phyloP scores from a whole-genome alignment of 2,888 invertebrate genomes.

The Drosophila aldrichi region DNA sequence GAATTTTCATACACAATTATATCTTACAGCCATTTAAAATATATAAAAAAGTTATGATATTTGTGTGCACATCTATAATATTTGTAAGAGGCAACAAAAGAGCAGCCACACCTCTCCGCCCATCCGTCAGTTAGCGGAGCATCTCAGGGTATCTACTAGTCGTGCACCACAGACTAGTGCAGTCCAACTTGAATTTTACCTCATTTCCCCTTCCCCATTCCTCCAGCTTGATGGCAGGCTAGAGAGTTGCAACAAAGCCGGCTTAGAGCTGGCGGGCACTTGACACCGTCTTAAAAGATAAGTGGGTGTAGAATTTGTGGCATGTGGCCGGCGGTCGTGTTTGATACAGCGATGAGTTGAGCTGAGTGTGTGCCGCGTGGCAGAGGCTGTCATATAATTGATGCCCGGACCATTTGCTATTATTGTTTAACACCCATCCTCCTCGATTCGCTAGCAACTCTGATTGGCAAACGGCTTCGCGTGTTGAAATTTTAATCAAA shows the following conservation, averaged over 20 bases:
- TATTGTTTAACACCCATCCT: slow-evolving; percentile 72
- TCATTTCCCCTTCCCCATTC: background rate
- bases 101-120: background rate
- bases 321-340: slow-evolving; percentile 56
- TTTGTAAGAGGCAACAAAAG: no score
- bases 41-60: no score
- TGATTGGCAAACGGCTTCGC: slow-evolving; percentile 54
- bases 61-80: no score
- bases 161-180: background rate
- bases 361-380: slow-evolving; percentile 34
- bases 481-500: slow-evolving; percentile 77
- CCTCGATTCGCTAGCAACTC: slow-evolving; percentile 24
- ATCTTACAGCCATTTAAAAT: no score
- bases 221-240: background rate
- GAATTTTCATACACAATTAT: background rate
- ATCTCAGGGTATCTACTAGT: slow-evolving; percentile 1
- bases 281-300: slow-evolving; percentile 79
- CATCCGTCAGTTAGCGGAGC: background rate
- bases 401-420: slow-evolving; percentile 78
- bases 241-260: slow-evolving; percentile 72
- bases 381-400: slow-evolving; percentile 75
- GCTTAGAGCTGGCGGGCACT: slow-evolving; percentile 73
- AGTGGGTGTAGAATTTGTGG: slow-evolving; percentile 78
- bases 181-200: background rate
- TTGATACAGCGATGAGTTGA: slow-evolving; percentile 26